A percentile compares a stretch with the other conserved stretches of the same genome.
Conservation (phyloP, 2,888 invertebrate genomes). For the Beris chalybata region DNA sequence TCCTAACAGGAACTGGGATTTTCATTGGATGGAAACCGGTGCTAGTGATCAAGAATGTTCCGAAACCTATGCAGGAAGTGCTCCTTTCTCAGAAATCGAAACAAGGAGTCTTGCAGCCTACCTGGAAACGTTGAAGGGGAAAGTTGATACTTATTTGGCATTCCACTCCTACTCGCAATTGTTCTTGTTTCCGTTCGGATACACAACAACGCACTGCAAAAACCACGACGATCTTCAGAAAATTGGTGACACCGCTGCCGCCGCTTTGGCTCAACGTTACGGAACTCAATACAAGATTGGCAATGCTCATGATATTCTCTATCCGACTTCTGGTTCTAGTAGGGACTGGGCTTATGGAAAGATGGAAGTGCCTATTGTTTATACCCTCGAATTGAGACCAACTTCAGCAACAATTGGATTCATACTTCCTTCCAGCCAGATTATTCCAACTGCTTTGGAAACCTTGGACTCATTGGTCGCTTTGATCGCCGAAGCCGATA, state of each 20-base stretch:
- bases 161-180: conserved; percentile 77
- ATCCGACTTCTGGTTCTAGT: conserved; percentile 62
- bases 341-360: conserved; percentile 67
- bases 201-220: conserved; percentile 58
- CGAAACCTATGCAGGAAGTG: conserved; percentile 67
- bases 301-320: conserved; percentile 57
- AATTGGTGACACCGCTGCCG: conserved; percentile 46
- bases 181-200: conserved; percentile 67
- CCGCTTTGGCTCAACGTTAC: conserved; percentile 49
- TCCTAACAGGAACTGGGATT: conserved; percentile 77
- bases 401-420: conserved; percentile 59
- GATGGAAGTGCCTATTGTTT: conserved; percentile 61
- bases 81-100: conserved; percentile 73
- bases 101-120: conserved; percentile 61
- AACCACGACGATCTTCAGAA: conserved; percentile 57
- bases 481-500: conserved; percentile 57
- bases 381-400: conserved; percentile 64
- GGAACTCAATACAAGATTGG: conserved; percentile 56
- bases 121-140: conserved; percentile 57
- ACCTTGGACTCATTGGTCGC: conserved; percentile 60
- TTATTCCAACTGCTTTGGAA: conserved; percentile 67
- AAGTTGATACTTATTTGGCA: conserved; percentile 66
- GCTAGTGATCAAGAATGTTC: conserved; percentile 62
- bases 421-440: conserved; percentile 65
- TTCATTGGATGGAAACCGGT: conserved; percentile 66